Evolutionary conservation across 2,113 vertebrate genomes (phyloP).

Genomic region (Burhinus oedicnemus): DNA sequence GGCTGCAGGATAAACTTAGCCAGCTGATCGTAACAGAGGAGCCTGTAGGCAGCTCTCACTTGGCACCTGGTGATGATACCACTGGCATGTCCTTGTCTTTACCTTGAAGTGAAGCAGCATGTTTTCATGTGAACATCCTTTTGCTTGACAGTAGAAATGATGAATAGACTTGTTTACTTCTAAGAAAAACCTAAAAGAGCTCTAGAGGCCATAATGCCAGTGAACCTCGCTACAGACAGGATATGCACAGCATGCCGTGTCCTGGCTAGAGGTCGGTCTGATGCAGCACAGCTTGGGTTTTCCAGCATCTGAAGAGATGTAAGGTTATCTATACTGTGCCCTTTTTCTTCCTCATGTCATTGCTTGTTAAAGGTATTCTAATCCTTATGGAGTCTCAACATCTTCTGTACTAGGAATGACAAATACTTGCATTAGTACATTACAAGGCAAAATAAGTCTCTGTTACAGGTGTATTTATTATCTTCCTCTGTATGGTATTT

Average conservation of each 20-base stretch:
- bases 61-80: slow-evolving; percentile 1
- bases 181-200: background rate
- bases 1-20: background rate
- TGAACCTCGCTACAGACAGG: background rate
- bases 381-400: background rate
- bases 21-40: background rate
- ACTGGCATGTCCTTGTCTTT: slow-evolving; percentile 24
- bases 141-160: background rate
- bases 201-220: background rate
- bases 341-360: background rate
- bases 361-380: background rate
- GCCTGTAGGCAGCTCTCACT: slow-evolving; percentile 15
- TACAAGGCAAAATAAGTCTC: background rate
- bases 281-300: background rate
- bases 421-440: background rate
- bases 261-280: background rate
- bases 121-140: background rate
- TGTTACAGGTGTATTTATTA: background rate
- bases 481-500: background rate
- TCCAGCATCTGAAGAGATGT: background rate
- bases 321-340: background rate
- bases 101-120: slow-evolving; percentile 9
- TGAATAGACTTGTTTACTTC: background rate
- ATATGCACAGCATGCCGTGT: background rate
- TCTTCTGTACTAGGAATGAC: background rate